A percentile compares a stretch with the other conserved stretches of the same genome.
phyloP scores from a whole-genome alignment of 1,140 invertebrate species.

The Bombus terrestris region DNA sequence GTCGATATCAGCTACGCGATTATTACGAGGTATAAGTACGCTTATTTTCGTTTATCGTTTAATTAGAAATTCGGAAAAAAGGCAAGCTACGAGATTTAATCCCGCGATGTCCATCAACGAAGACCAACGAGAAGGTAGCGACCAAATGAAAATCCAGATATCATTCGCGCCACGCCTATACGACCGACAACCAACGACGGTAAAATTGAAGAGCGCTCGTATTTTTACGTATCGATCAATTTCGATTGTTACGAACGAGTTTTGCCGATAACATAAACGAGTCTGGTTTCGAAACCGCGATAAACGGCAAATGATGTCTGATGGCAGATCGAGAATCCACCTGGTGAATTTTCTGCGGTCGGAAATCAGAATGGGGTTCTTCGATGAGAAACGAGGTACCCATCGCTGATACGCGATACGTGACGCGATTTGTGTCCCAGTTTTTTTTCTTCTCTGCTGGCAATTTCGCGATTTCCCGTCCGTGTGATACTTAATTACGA shows the following conservation, averaged over 20 bases:
- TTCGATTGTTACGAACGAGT: neutral
- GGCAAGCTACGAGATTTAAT: neutral
- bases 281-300: neutral
- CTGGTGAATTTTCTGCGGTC: slow-evolving; percentile 13
- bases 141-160: neutral
- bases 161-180: neutral
- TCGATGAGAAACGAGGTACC: neutral
- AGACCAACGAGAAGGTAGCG: neutral
- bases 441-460: too few species aligned
- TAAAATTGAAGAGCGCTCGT: neutral
- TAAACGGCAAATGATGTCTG: neutral
- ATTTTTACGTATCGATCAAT: neutral
- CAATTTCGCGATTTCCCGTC: too few species aligned
- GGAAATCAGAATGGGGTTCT: neutral
- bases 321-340: neutral
- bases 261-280: neutral
- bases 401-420: neutral
- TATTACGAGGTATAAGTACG: neutral
- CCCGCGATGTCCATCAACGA: neutral
- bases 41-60: too few species aligned
- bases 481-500: too few species aligned
- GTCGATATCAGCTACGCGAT: too few species aligned
- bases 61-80: too few species aligned
- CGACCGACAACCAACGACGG: neutral
- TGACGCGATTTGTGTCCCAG: neutral